Evolutionary conservation across 2,888 invertebrate species (phyloP), one percentile per base, ranked within the genome.

Genomic region (Plusia festucae): DNA sequence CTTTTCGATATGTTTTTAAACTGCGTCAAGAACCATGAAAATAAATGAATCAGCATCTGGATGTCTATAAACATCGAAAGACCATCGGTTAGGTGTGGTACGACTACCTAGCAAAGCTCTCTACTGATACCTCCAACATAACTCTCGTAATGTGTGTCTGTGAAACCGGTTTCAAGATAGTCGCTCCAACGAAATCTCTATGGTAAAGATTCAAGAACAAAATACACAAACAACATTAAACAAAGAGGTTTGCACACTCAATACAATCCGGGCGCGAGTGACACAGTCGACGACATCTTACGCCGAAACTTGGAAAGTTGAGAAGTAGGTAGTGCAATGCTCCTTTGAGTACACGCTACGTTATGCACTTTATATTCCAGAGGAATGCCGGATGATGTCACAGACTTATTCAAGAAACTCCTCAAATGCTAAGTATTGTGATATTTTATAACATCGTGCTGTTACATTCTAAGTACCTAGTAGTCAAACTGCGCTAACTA

Each of bases 351-450:
- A 20, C 27, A 53, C 46, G 54, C 46, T 53, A 60, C 53, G 40
- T 54, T 54, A 54, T 54, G 53, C 54, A 60, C 30, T 46, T 60
- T 46, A 54, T 46, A 15, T 49, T 18, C 60, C 11, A 22, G 32
- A 2, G 20, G 30, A 53, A 53, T 46, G 60, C 16, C 44, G 15
- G 46, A 30, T 54, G 60, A 49, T 40, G 59, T 34, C 34, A 40
- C 18, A 8, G 16, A 40, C 30, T 49, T 49, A 49, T 18, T 49
- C 40, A 16, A 40, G 52, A 40, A 52, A 53, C 53, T 53, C 18
- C 53, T 11, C 27, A 22, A 60, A 60, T 46, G 60, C 40, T 60
- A 30, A 44, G 53, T 54, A 44, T 60, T 53, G 59, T 59, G 52
- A 40, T 60, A 60, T 60, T 60, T 60, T 40, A 53, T 53, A 53